Evolutionary conservation across 2,113 vertebrate genomes (phyloP).

Genomic region (Anarhynchus alexandrinus): DNA sequence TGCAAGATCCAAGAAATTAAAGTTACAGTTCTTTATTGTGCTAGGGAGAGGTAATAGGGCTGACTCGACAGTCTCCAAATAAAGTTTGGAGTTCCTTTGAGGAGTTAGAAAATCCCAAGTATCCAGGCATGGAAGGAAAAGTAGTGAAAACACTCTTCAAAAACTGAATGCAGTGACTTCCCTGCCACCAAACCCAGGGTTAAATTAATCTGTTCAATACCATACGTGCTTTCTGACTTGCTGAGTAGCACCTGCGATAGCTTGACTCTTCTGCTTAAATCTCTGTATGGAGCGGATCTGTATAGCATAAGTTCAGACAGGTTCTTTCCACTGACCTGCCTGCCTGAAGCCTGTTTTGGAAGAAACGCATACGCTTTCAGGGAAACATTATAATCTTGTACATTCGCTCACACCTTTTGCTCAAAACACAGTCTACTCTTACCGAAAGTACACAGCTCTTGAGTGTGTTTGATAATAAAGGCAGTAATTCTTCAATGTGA

Average conservation of each 20-base stretch:
- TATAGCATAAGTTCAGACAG: background rate
- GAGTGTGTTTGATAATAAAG: background rate
- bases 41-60: background rate
- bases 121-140: background rate
- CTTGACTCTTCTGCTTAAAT: background rate
- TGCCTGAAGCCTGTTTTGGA: background rate
- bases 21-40: background rate
- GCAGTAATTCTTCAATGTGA: background rate
- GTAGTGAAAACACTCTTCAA: background rate
- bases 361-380: background rate
- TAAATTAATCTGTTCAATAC: background rate
- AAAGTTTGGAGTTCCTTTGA: background rate
- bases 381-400: background rate
- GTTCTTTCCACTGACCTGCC: background rate
- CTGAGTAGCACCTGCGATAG: background rate
- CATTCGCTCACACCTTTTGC: background rate
- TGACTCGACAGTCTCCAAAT: background rate
- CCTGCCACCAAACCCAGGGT: background rate
- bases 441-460: background rate
- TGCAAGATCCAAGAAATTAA: background rate
- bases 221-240: background rate
- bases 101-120: background rate
- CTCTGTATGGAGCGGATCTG: background rate
- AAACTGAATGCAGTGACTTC: background rate
- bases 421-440: background rate